Evolutionary conservation across 2,888 invertebrate genomes (phyloP).

Genomic region (Oscheius sp.): DNA sequence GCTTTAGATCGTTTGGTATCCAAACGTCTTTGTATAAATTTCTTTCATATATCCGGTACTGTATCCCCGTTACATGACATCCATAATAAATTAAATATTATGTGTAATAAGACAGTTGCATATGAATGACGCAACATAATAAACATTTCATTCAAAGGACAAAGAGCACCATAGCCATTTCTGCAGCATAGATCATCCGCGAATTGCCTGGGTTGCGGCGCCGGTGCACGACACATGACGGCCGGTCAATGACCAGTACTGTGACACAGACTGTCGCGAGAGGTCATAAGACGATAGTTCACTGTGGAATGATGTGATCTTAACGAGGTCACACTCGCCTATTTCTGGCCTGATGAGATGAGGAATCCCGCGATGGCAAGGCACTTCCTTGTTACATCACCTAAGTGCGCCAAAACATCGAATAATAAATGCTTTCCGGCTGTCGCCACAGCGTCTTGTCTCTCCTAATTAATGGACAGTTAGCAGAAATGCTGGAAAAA

Average conservation of each 20-base stretch:
- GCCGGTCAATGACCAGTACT: conserved; percentile 32
- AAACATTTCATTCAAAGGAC: conserved; percentile 6
- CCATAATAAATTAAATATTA: conserved; percentile 16
- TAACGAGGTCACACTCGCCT: background rate
- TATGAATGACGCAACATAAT: conserved; percentile 6
- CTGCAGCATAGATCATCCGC: conserved; percentile 24
- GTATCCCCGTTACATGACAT: conserved; percentile 11
- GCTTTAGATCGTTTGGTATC: conserved; percentile 33
- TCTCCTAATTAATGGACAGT: too few species aligned
- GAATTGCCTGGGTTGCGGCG: conserved; percentile 5
- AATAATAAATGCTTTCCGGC: too few species aligned
- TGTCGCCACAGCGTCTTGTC: too few species aligned
- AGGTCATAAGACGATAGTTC: conserved; percentile 21
- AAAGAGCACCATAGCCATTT: background rate
- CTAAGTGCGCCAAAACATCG: too few species aligned
- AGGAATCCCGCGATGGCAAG: too few species aligned
- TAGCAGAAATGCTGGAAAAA: too few species aligned
- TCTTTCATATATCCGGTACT: background rate
- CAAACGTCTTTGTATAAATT: conserved; percentile 12
- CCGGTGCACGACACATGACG: conserved; percentile 26
- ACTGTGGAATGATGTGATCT: background rate
- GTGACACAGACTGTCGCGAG: conserved; percentile 31
- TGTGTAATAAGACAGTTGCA: background rate
- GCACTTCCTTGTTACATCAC: too few species aligned
- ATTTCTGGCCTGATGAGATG: too few species aligned